phyloP scores from a whole-genome alignment of 2,113 vertebrate species.

The Corythoichthys haematopterus region DNA sequence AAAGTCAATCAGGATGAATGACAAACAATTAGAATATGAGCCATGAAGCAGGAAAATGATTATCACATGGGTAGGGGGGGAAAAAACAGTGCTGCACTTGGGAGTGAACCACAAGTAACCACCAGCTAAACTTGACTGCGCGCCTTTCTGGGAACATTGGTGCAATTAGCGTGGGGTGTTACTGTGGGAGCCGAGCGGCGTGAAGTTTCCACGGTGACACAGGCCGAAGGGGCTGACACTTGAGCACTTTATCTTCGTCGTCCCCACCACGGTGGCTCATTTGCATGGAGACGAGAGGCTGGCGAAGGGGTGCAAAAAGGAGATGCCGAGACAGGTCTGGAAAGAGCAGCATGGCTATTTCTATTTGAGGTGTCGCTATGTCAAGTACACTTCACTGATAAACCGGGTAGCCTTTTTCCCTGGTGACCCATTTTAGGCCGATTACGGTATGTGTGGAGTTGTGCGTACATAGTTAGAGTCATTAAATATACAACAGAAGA shows the following conservation, averaged over 20 bases:
- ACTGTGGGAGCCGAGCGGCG: slow-evolving; percentile 37
- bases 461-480: neutral
- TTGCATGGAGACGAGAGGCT: slow-evolving; percentile 24
- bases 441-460: slow-evolving; percentile 4
- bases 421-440: slow-evolving; percentile 22
- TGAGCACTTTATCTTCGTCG: slow-evolving; percentile 51
- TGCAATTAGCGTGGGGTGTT: slow-evolving; percentile 22
- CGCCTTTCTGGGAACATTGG: slow-evolving; percentile 48
- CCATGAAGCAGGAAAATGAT: slow-evolving; percentile 10
- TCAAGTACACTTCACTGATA: slow-evolving; percentile 27
- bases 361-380: slow-evolving; percentile 24
- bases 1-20: slow-evolving; percentile 12
- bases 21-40: neutral
- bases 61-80: slow-evolving; percentile 29
- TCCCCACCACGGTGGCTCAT: slow-evolving; percentile 28
- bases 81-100: slow-evolving; percentile 61
- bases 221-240: slow-evolving; percentile 25
- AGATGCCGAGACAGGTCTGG: slow-evolving; percentile 31
- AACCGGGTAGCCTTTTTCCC: slow-evolving; percentile 9
- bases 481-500: neutral
- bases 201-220: slow-evolving; percentile 51
- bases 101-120: slow-evolving; percentile 68
- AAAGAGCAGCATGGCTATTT: neutral
- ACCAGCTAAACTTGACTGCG: slow-evolving; percentile 22
- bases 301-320: slow-evolving; percentile 37